phyloP scores from a whole-genome alignment of 2,113 vertebrate species.

The Pangasianodon hypophthalmus region DNA sequence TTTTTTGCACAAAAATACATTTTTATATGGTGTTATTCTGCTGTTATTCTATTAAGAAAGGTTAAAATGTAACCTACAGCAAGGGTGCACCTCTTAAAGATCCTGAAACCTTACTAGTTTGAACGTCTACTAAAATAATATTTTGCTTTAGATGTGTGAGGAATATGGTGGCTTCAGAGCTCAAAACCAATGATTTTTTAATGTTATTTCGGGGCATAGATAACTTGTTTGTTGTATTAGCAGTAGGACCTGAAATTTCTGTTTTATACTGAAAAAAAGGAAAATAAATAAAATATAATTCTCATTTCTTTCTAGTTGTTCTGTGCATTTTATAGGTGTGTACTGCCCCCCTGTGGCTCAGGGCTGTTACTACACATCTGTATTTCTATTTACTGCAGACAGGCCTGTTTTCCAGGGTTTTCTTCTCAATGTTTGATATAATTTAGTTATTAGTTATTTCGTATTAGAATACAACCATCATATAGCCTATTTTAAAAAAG shows the following conservation, averaged over 20 bases:
- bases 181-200: background rate
- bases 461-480: background rate
- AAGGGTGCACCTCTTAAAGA: background rate
- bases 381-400: background rate
- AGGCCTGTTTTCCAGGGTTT: background rate
- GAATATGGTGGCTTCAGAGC: background rate
- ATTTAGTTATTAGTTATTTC: background rate
- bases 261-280: background rate
- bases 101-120: background rate
- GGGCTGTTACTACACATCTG: background rate
- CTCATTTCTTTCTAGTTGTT: background rate
- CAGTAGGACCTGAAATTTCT: background rate
- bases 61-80: background rate
- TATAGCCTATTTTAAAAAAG: background rate
- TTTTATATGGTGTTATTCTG: background rate
- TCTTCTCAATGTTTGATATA: background rate
- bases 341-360: constrained; percentile 1
- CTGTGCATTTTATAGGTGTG: background rate
- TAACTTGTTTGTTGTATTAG: background rate
- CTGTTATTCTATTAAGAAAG: background rate
- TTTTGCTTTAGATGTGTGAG: background rate
- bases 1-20: background rate
- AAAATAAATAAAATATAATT: background rate
- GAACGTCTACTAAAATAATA: background rate
- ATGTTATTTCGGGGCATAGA: background rate